A percentile compares a stretch with the other conserved stretches of the same genome.
These are phyloP conservation scores for Byasa hedistus DNA, from an alignment of 2,888 invertebrate species.

Conservation along the genomic window DNA sequence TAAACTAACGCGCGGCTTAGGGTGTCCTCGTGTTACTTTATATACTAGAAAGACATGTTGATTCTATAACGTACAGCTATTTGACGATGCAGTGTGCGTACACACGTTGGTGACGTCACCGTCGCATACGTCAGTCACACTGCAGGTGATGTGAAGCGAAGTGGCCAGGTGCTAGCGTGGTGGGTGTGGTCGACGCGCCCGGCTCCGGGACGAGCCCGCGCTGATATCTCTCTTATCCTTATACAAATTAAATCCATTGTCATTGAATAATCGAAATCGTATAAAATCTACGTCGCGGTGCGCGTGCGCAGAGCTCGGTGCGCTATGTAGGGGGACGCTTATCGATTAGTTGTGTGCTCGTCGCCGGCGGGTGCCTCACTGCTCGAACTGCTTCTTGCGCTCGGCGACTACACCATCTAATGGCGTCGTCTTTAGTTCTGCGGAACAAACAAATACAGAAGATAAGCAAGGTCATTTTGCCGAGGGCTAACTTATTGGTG, in stretches of 20 bases:
- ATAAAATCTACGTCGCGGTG: constrained; percentile 12
- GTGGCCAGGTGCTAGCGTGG: constrained; percentile 76
- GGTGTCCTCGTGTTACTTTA: background rate
- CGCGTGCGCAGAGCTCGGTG: constrained; percentile 11
- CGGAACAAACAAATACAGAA: constrained; percentile 6
- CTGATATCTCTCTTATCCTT: constrained; percentile 18
- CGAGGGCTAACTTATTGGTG: too few species aligned
- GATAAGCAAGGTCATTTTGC: too few species aligned
- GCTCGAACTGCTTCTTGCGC: constrained; percentile 84
- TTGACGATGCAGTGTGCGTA: background rate
- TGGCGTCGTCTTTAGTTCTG: constrained; percentile 78
- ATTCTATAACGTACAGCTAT: too few species aligned
- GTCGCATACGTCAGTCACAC: background rate
- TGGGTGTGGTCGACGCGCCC: constrained; percentile 47
- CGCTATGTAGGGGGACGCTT: constrained; percentile 2
- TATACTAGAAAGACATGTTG: background rate
- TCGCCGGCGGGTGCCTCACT: constrained; percentile 42
- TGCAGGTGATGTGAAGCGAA: constrained; percentile 39
- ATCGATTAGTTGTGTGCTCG: constrained; percentile 14
- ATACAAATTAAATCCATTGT: background rate
- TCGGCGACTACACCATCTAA: constrained; percentile 87
- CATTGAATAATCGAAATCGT: constrained; percentile 16
- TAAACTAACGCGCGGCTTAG: background rate
- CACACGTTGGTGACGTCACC: background rate
- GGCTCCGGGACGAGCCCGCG: constrained; percentile 11